Conservation (phyloP, 2,113 vertebrate genomes). For the Glaucomys volans region DNA sequence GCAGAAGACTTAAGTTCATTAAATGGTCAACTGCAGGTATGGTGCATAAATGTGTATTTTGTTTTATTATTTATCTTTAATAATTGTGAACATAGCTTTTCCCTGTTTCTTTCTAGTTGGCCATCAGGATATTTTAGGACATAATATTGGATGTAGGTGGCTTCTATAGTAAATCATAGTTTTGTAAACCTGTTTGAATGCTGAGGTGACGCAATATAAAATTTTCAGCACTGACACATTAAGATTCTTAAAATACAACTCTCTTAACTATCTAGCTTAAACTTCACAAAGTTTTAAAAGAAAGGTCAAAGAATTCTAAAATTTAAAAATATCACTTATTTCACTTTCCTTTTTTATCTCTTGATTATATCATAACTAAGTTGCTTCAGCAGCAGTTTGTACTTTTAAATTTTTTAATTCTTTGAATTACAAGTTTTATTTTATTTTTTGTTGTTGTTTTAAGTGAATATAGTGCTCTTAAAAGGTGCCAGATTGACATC, state of each 20-base stretch:
- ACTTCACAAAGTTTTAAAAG: conserved; percentile 73
- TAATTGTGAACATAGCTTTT: not conserved
- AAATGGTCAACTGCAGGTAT: conserved; percentile 97
- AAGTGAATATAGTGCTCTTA: conserved; percentile 80
- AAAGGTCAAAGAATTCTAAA: conserved; percentile 58
- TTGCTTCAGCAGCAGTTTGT: conserved; percentile 85
- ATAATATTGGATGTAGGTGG: not conserved
- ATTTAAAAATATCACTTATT: conserved; percentile 47
- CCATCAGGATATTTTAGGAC: conserved; percentile 26
- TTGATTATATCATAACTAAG: conserved; percentile 71
- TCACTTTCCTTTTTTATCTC: conserved; percentile 54
- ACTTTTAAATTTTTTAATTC: conserved; percentile 83
- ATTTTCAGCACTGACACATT: conserved; percentile 22
- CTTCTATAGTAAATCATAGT: conserved; percentile 42
- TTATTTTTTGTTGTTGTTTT: conserved; percentile 87
- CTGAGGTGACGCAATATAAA: conserved; percentile 29
- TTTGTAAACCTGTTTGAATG: conserved; percentile 36
- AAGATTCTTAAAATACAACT: conserved; percentile 53
- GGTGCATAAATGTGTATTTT: conserved; percentile 31
- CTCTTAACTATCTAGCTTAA: conserved; percentile 67
- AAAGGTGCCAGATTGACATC: conserved; percentile 83
- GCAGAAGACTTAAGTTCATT: conserved; percentile 95
- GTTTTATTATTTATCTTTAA: conserved; percentile 26
- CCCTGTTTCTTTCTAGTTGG: conserved; percentile 29
- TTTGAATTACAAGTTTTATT: conserved; percentile 84